phyloP scores from a whole-genome alignment of 2,113 vertebrate genomes.

The Leucopsar rothschildi region DNA sequence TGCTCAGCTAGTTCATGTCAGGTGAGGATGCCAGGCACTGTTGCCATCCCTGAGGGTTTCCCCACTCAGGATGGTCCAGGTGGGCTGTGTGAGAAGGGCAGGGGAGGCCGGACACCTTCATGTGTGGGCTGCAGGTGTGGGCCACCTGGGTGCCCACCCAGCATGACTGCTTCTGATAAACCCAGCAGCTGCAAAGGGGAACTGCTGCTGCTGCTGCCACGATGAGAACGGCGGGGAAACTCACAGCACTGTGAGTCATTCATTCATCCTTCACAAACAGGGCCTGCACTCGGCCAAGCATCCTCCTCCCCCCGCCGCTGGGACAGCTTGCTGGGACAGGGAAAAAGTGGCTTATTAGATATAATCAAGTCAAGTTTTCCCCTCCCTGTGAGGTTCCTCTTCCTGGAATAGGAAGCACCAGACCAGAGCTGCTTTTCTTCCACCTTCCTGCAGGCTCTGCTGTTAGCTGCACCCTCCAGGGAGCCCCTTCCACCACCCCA shows the following conservation, averaged over 20 bases:
- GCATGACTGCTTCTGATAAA: background rate
- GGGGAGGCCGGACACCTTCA: background rate
- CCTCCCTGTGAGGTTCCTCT: background rate
- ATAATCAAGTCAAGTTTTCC: constrained; percentile 48
- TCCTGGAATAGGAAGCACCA: background rate
- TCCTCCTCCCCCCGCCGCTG: background rate
- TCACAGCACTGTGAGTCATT: background rate
- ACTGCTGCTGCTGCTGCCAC: background rate
- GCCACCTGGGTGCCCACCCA: background rate
- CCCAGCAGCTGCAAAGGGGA: background rate
- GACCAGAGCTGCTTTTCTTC: background rate
- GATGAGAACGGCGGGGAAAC: background rate
- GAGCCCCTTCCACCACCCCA: background rate
- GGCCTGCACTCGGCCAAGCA: background rate
- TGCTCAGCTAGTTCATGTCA: background rate
- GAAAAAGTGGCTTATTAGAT: constrained; percentile 64
- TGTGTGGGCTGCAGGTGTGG: background rate
- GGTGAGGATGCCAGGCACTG: background rate
- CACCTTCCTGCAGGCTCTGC: background rate
- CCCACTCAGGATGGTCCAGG: background rate
- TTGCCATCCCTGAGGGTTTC: fast-evolving
- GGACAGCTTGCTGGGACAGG: background rate
- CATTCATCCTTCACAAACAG: constrained; percentile 47
- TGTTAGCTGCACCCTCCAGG: background rate
- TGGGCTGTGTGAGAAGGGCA: fast-evolving